A percentile compares a stretch with the other conserved stretches of the same genome.
phyloP scores from a whole-genome alignment of 2,113 vertebrate species.

The Colossoma macropomum region DNA sequence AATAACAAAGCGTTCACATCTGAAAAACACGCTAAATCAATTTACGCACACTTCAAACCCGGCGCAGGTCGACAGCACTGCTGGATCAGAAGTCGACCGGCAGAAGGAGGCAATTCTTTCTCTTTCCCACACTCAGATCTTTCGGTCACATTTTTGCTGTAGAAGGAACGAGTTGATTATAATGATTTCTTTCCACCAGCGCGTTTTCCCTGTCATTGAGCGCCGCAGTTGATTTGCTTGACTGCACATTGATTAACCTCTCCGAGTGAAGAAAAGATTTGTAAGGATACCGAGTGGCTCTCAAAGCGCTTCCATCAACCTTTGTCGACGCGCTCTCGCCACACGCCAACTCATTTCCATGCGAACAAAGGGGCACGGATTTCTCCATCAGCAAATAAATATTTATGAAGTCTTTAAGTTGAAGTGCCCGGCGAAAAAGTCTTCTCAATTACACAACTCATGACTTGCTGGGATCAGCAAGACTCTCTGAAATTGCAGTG shows the following conservation, averaged over 20 bases:
- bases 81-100: neutral
- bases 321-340: slow-evolving; percentile 37
- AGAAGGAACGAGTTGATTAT: slow-evolving; percentile 33
- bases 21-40: neutral
- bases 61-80: neutral
- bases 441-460: slow-evolving; percentile 38
- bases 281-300: slow-evolving; percentile 39
- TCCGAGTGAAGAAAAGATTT: slow-evolving; percentile 40
- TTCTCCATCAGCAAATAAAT: slow-evolving; percentile 45
- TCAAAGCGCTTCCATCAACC: slow-evolving; percentile 48
- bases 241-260: slow-evolving; percentile 57
- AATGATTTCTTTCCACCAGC: slow-evolving; percentile 41
- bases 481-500: slow-evolving; percentile 2
- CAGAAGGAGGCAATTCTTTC: neutral
- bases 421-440: slow-evolving; percentile 13
- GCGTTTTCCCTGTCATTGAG: slow-evolving; percentile 36
- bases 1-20: neutral
- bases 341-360: slow-evolving; percentile 43
- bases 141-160: slow-evolving; percentile 12
- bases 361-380: slow-evolving; percentile 11
- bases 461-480: slow-evolving; percentile 16
- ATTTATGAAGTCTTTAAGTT: slow-evolving; percentile 48
- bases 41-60: neutral
- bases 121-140: neutral
- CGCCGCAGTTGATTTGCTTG: slow-evolving; percentile 39